Evolutionary conservation across 2,113 vertebrate genomes (phyloP), one percentile per base, ranked within the genome.

Genomic region (Boulengeromyrus knoepffleri): DNA sequence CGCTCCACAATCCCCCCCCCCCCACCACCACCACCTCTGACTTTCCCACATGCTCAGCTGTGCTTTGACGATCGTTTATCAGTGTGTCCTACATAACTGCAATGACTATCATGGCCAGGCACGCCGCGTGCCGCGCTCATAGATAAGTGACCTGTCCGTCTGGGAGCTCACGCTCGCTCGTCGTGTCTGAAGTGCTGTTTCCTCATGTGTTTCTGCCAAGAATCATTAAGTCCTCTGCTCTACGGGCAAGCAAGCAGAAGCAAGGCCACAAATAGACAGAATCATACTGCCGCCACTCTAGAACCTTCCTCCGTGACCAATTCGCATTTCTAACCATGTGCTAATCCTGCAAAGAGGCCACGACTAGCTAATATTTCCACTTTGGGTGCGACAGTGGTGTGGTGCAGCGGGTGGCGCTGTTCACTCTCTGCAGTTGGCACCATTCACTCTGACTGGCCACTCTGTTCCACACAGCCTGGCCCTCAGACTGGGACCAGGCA

Each of bases 41-140:
- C 42, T 84, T 39, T 46, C 36, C 46, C 83, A 45, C 84, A 86
- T 47, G 7, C 84, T 27, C 84, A 86, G 84, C 84, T 86, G n/a
- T 36, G 50, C 85, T 87, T 53, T 87, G 85, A n/a, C 50, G 49
- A 53, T 87, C 49, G 49, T 87, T 87, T 87, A 87, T 87, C 85
- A 87, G 49, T 3, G n/a, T 21, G 50, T 87, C 50, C 85, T 31
- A 53, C 47, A 87, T 53, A 19, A n/a, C 49, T 53, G 49, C 10
- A 8, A 10, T 15, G 21, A 52, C 27, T 13, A 49, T 52, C 85
- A 13, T 2, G 13, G 83, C 39, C 83, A 12, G 83, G 85, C 85
- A 87, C 85, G 15, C 10, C 27, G 85, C 27, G 85, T 87, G 50
- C 47, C 3, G 39, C 31, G 1, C 50, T 31, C 85, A 7, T 5